Base-by-base conservation (phyloP, 2,797 vertebrate species). In the Eospalax fontanierii region DNA sequence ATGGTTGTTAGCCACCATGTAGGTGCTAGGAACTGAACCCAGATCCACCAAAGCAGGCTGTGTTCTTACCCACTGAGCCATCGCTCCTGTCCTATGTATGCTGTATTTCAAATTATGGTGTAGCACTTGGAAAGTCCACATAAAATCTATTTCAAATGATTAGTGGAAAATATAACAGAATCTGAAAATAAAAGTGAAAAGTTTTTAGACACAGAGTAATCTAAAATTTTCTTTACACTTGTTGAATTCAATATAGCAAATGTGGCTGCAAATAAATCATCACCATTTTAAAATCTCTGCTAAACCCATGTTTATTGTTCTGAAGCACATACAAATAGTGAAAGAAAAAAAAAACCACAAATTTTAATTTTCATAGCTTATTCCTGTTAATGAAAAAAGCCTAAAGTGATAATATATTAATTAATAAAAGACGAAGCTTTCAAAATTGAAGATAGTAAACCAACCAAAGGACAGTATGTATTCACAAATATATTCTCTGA, bases 121-220 rank as follows among this genome's bases (percentile, higher is more conserved):
- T 81, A 91, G 35, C n/a, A 84, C 35, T 94, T 96, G 54, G 83
- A 91, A 92, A 78, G 9, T 84, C 35, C 35, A 79, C 3, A 70
- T 38, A 50, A 66, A 94, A 88, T 96, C n/a, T 79, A n/a, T 70
- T 9, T 93, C 30, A 84, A 89, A 82, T 74, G 43, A 50, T 57
- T 89, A 43, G n/a, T 82, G 73, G 33, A 57, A 92, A 93, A 83
- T 11, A 85, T 35, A 93, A 93, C 68, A 91, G 81, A 96, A 88
- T 91, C 5, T 65, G 54, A 91, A 92, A 14, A n/a, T 18, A 35
- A 87, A 86, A 70, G 11, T 78, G 11, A 21, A 75, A 85, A 68
- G 11, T 11, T 83, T 59, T n/a, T 68, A 89, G 12, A 68, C 63
- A 35, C 50, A 33, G 57, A 30, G 46, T 84, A 68, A 88, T 63